Percentiles rank a stretch among this genome's conserved stretches.
These are phyloP conservation scores for Timema cristinae DNA, from an alignment of 2,888 invertebrate species.

Conservation along the genomic window DNA sequence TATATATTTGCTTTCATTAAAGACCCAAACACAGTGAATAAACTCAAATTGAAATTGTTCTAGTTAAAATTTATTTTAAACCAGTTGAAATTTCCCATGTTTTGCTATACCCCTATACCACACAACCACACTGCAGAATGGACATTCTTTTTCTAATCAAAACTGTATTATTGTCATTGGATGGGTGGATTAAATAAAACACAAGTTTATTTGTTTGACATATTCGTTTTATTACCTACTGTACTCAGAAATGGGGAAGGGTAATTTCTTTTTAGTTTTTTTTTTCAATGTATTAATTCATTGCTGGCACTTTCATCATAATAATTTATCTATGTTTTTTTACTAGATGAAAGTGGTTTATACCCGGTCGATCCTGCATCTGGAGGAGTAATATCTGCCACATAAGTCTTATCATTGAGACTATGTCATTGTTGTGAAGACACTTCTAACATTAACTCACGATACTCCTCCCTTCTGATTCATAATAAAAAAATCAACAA, in stretches of 20 bases:
- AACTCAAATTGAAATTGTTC: too few species aligned
- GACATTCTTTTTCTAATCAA: too few species aligned
- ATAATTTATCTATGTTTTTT: constrained; percentile 9
- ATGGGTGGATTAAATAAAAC: constrained; percentile 18
- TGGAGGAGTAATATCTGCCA: constrained; percentile 31
- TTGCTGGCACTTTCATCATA: constrained; percentile 27
- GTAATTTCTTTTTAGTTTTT: constrained; percentile 24
- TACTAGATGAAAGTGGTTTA: constrained; percentile 29
- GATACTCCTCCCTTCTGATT: constrained; percentile 2
- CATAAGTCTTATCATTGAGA: constrained; percentile 10
- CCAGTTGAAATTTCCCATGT: too few species aligned
- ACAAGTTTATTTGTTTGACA: constrained; percentile 49
- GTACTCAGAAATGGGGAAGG: constrained; percentile 59
- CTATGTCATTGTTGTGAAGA: constrained; percentile 27
- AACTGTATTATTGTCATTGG: too few species aligned
- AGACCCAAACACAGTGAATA: too few species aligned
- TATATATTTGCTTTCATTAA: too few species aligned
- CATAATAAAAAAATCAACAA: constrained; percentile 21
- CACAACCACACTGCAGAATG: too few species aligned
- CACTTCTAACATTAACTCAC: constrained; percentile 23
- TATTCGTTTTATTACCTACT: constrained; percentile 71
- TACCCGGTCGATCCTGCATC: constrained; percentile 29
- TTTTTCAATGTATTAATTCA: constrained; percentile 3
- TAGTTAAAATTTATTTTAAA: too few species aligned
- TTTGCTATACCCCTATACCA: too few species aligned